Base-by-base conservation (phyloP, 1,140 invertebrate species). In the Pseudobourletiella spinata region DNA sequence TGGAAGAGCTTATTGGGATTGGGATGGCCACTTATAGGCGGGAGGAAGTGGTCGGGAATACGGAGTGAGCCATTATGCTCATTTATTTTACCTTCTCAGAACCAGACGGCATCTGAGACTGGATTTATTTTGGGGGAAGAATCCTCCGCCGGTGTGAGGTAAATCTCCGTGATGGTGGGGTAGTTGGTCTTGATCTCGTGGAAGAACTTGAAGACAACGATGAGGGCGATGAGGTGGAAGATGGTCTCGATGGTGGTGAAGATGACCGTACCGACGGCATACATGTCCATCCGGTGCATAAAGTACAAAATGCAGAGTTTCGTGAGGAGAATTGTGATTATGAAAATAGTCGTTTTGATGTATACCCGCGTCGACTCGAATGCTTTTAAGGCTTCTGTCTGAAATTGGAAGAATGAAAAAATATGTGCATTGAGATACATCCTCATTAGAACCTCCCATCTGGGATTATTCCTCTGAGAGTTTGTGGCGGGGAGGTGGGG, bases 371-470 rank as follows among this genome's bases (percentile, higher is more conserved):
- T 35, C 29, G 52, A 8, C 26, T 55, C 52, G 25, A 55, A 55
- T 20, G 52, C 32, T 55, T 55, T 55, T 39, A 55, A 39, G 52
- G 32, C 52, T 55, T 55, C 52, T 3, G 18, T 32, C 52, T 55
- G 11, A 3, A 52, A 52, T 30, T 14, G 6, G 44, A 11, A 46
- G 35, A n/a, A n/a, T n/a, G n/a, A n/a, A n/a, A n/a, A n/a, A n/a
- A n/a, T n/a, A n/a, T n/a, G n/a, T n/a, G n/a, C n/a, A n/a, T n/a
- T n/a, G n/a, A n/a, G n/a, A n/a, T n/a, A n/a, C n/a, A n/a, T n/a
- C n/a, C n/a, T n/a, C n/a, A n/a, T n/a, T n/a, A n/a, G n/a, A n/a
- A n/a, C n/a, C n/a, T n/a, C n/a, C n/a, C n/a, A n/a, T n/a, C n/a
- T n/a, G n/a, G n/a, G n/a, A n/a, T n/a, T n/a, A n/a, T n/a, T n/a